Base-by-base conservation (phyloP, 35 echinoderm and acorn worm species). In the Lytechinus variegatus region DNA sequence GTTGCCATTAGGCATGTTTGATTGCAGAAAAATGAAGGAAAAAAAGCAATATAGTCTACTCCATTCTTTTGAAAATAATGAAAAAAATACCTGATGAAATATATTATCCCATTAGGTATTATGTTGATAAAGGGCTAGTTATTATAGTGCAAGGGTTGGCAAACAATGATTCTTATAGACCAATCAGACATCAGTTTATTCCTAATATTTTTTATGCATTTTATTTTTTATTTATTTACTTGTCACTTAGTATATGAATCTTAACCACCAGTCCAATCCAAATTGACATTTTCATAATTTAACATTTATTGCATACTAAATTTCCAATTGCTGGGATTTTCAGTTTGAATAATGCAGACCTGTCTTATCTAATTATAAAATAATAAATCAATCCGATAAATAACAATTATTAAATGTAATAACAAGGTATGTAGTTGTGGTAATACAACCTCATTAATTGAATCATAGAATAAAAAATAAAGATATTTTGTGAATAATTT, bases 401-500 rank as follows among this genome's bases (percentile, higher is more conserved):
- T 44, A 44, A 44, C 33, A 44, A 2, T 44, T 44, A 44, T 44
- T 44, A 44, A 44, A 44, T 44, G 33, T 44, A 44, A 44, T 44
- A 44, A 44, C 2, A 44, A 44, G 33, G 33, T 44, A 44, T 2
- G 33, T 44, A 44, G 33, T 44, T 44, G 33, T 44, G 33, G 2
- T 44, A 44, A 44, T 44, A 44, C 33, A 44, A 44, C 33, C 33
- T 24, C 24, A 79, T n/a, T 79, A 6, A 24, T 79, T 79, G 66
- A 5, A 79, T 79, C n/a, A 79, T 79, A 79, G 16, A 79, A 79
- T 79, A 16, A n/a, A 5, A 79, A 79, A 58, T n/a, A 24, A 4
- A 79, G 57, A n/a, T n/a, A 79, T 79, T n/a, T 79, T 79, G 66
- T 79, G 66, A 79, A 79, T 79, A 79, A 79, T 27, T 44, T 79